Evolutionary conservation across 2,113 vertebrate genomes (phyloP).

Genomic region (Xenopus laevis): DNA sequence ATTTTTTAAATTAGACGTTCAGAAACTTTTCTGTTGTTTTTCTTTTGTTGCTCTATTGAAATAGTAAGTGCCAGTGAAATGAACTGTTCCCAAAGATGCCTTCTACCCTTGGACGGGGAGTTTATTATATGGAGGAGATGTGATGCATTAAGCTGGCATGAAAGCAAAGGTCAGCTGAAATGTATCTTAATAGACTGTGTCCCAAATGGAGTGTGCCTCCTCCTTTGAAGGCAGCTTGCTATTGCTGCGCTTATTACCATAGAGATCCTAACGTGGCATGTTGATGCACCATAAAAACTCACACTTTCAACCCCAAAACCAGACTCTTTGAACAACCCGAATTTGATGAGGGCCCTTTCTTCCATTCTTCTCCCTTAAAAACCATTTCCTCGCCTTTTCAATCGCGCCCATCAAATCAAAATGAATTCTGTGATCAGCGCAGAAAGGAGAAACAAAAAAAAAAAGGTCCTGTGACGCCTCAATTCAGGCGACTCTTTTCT

Average conservation of each 20-base stretch:
- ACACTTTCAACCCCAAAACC: conserved; percentile 80
- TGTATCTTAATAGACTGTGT: conserved; percentile 85
- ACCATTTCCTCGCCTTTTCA: conserved; percentile 81
- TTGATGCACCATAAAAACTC: conserved; percentile 80
- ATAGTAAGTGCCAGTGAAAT: background rate
- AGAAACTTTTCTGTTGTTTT: too few species aligned
- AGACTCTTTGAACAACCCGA: conserved; percentile 79
- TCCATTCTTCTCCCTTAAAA: conserved; percentile 79
- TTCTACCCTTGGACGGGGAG: conserved; percentile 57
- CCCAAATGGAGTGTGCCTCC: conserved; percentile 79
- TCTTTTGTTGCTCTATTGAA: background rate
- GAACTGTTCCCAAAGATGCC: background rate
- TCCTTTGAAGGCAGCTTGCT: conserved; percentile 77
- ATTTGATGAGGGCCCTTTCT: conserved; percentile 79
- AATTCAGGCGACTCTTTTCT: conserved; percentile 71
- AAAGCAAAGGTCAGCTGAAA: conserved; percentile 80
- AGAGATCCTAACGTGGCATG: conserved; percentile 77
- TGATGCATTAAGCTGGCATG: too few species aligned
- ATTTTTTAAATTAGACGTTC: too few species aligned
- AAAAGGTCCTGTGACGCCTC: conserved; percentile 72
- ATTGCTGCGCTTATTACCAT: conserved; percentile 76
- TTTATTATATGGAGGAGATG: conserved; percentile 61
- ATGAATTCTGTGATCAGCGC: conserved; percentile 76
- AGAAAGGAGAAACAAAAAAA: conserved; percentile 79
- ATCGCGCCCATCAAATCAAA: conserved; percentile 79